Evolutionary conservation across 1,140 invertebrate species (phyloP).

Genomic region (Homalodisca vitripennis): DNA sequence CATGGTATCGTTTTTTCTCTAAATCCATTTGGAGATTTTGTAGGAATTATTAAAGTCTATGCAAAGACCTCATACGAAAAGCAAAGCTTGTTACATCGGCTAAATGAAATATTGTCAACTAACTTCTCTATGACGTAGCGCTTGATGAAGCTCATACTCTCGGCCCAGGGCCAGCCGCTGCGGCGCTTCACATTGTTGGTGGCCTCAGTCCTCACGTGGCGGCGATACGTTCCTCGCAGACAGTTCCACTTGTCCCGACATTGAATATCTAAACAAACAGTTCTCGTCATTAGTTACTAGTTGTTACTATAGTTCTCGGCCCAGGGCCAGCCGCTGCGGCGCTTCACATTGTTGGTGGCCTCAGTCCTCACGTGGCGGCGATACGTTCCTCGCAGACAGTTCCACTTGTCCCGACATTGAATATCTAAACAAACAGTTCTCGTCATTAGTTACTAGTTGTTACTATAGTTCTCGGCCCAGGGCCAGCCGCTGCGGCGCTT

Average conservation of each 20-base stretch:
- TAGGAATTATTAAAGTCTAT: too few relatives aligned
- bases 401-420: conserved; percentile 12
- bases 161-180: conserved; percentile 12
- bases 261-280: too few relatives aligned
- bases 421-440: too few relatives aligned
- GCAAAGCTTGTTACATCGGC: too few relatives aligned
- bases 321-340: conserved; percentile 8
- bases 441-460: too few relatives aligned
- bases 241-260: conserved; percentile 17
- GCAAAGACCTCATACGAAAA: too few relatives aligned
- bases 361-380: conserved; percentile 4
- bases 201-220: conserved; percentile 10
- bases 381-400: conserved; percentile 8
- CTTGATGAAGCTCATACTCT: conserved; percentile 8
- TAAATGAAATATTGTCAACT: too few relatives aligned
- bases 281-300: too few relatives aligned
- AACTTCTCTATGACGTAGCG: neutral
- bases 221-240: neutral
- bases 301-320: too few relatives aligned
- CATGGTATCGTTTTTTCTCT: too few relatives aligned
- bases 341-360: neutral
- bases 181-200: neutral
- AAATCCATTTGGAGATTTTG: too few relatives aligned
- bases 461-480: too few relatives aligned
- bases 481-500: conserved; percentile 12